Evolutionary conservation across 2,113 vertebrate genomes (phyloP).

Genomic region (Gulo gulo): DNA sequence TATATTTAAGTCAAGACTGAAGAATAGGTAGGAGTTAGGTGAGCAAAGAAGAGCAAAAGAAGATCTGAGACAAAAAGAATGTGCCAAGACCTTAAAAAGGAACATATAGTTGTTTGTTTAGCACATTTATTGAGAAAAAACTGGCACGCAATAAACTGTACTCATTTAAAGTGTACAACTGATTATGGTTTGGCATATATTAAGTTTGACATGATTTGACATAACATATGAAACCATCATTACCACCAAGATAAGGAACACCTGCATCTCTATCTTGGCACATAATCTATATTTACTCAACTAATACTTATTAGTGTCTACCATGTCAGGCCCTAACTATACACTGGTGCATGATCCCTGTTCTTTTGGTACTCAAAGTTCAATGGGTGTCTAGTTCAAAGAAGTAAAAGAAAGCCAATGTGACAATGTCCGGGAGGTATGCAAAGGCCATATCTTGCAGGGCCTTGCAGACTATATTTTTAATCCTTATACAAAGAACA

Average conservation of each 20-base stretch:
- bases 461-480: not conserved
- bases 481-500: constrained; percentile 3
- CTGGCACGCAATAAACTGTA: not conserved
- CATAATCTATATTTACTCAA: constrained; percentile 13
- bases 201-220: not conserved
- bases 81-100: not conserved
- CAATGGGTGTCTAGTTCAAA: not conserved
- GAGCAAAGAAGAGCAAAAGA: not conserved
- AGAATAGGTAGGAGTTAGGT: not conserved
- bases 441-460: not conserved
- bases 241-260: not conserved
- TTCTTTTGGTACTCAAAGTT: not conserved
- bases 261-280: not conserved
- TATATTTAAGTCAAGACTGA: not conserved
- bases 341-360: not conserved
- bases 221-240: not conserved
- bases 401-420: not conserved
- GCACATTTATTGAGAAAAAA: constrained; percentile 3
- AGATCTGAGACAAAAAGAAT: not conserved
- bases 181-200: not conserved
- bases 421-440: not conserved
- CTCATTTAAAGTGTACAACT: not conserved
- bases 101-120: not conserved
- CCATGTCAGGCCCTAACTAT: not conserved
- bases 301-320: constrained; percentile 5